Percentiles rank a stretch among this genome's conserved stretches.
phyloP scores from a whole-genome alignment of 2,888 invertebrate genomes.

The Hoplodrina blanda region DNA sequence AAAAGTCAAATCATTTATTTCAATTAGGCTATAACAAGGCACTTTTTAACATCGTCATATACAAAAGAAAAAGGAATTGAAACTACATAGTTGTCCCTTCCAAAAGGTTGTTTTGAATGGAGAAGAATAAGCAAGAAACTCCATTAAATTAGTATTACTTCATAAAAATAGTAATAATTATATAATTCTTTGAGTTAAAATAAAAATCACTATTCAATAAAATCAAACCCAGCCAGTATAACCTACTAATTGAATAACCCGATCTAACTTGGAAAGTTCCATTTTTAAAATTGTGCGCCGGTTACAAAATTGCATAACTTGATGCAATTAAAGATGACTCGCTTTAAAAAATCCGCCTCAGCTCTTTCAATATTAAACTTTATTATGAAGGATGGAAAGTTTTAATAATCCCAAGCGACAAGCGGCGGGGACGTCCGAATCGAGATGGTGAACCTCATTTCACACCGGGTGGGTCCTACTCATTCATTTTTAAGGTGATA shows the following conservation, averaged over 20 bases:
- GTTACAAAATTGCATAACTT: slow-evolving; percentile 71
- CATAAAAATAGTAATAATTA: no score
- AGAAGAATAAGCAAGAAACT: no score
- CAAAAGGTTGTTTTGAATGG: no score
- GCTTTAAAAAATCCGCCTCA: slow-evolving; percentile 70
- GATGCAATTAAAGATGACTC: slow-evolving; percentile 74
- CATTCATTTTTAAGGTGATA: slow-evolving; percentile 64
- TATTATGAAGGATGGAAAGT: slow-evolving; percentile 78
- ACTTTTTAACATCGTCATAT: no score
- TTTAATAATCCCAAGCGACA: slow-evolving; percentile 81
- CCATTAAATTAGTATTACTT: no score
- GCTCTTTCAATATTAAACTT: slow-evolving; percentile 76
- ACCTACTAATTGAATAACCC: slow-evolving; percentile 40
- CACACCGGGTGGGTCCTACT: slow-evolving; percentile 68
- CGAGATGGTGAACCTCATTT: slow-evolving; percentile 63
- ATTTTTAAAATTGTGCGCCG: slow-evolving; percentile 48
- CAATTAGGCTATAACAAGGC: no score
- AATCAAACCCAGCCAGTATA: slow-evolving; percentile 5
- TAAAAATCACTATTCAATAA: not conserved
- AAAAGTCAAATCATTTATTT: no score
- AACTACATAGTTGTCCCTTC: no score
- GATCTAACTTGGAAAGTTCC: slow-evolving; percentile 45
- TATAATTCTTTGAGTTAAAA: slow-evolving; percentile 3
- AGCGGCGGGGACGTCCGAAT: slow-evolving; percentile 68
- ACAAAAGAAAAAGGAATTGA: no score